phyloP scores from a whole-genome alignment of 2,113 vertebrate genomes.

The Romanogobio albipinnatus region DNA sequence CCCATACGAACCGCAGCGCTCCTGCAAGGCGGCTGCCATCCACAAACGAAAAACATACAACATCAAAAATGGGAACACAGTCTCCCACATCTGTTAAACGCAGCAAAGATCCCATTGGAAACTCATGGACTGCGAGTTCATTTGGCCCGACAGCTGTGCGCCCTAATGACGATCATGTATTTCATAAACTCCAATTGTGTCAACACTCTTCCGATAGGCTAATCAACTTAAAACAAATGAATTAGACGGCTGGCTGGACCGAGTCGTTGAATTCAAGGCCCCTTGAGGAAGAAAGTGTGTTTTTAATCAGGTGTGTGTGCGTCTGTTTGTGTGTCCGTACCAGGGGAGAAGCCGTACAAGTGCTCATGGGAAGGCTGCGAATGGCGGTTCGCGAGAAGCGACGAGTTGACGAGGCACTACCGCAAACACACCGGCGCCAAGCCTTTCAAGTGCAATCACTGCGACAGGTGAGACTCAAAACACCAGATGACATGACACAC shows the following conservation, averaged over 20 bases:
- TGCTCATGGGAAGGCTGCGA: constrained; percentile 99
- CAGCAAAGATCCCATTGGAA: constrained; percentile 20
- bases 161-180: constrained; percentile 52
- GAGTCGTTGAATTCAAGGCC: constrained; percentile 10
- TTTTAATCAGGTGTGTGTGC: constrained; percentile 40
- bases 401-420: constrained; percentile 99
- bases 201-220: constrained; percentile 16
- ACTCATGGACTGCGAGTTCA: constrained; percentile 22
- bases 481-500: constrained; percentile 31
- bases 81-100: constrained; percentile 20
- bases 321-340: constrained; percentile 53
- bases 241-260: constrained; percentile 34
- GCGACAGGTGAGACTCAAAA: constrained; percentile 88
- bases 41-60: background rate
- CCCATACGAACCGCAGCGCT: background rate
- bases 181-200: constrained; percentile 57
- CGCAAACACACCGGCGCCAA: constrained; percentile 99
- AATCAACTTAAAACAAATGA: constrained; percentile 46
- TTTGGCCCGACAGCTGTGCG: constrained; percentile 49
- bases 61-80: background rate
- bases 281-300: constrained; percentile 22
- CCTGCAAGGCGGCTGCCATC: constrained; percentile 1
- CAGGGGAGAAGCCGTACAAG: constrained; percentile 99
- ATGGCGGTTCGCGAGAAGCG: constrained; percentile 98
- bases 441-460: constrained; percentile 99